These are phyloP conservation scores for Kobus ellipsiprymnus DNA, from an alignment of 2,113 vertebrate species.

Conservation along the genomic window DNA sequence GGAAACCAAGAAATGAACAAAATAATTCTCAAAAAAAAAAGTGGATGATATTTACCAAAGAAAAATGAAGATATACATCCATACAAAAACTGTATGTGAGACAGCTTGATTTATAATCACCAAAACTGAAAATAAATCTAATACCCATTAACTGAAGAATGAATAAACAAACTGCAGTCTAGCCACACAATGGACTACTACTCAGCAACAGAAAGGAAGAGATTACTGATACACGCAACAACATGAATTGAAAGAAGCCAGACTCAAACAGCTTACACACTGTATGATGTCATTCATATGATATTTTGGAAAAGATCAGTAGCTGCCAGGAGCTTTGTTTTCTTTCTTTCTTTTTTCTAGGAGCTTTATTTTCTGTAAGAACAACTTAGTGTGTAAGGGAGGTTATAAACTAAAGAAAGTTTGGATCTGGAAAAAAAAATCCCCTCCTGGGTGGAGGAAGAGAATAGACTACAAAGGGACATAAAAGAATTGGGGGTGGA, in stretches of 20 bases:
- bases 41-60: not conserved
- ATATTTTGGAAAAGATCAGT: constrained; percentile 30
- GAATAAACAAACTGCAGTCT: not conserved
- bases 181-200: not conserved
- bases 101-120: not conserved
- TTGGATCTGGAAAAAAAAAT: not conserved
- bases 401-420: not conserved
- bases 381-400: not conserved
- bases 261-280: not conserved
- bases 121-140: constrained; percentile 2
- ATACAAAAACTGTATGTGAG: not conserved
- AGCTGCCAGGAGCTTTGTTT: not conserved
- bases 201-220: not conserved
- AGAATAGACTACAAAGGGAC: not conserved
- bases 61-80: not conserved
- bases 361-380: not conserved
- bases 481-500: not conserved
- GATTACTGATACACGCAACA: not conserved
- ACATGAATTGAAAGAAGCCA: constrained; percentile 1
- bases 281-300: not conserved
- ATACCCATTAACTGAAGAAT: not conserved
- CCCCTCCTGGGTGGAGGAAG: not conserved
- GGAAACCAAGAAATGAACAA: not conserved
- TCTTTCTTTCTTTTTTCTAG: not conserved
- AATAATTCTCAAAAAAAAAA: constrained; percentile 26